These are phyloP conservation scores for Pristionchus fissidentatus DNA, from an alignment of 2,888 invertebrate species.

Conservation along the genomic window DNA sequence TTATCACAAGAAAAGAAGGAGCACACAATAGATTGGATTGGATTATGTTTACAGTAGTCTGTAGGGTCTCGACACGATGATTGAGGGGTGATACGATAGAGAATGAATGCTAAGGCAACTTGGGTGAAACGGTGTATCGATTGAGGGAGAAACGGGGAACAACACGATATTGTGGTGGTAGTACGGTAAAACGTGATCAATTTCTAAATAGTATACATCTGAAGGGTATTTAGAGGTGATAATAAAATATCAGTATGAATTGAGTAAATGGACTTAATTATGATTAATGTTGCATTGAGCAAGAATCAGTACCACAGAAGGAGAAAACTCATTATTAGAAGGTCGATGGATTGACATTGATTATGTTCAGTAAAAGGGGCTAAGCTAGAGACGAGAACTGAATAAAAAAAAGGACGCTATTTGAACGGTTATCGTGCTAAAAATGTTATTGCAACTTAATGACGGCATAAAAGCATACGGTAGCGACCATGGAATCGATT, in stretches of 20 bases:
- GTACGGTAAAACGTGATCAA: slow-evolving; percentile 35
- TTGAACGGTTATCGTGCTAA: not conserved
- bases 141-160: not conserved
- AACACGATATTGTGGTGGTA: slow-evolving; percentile 4
- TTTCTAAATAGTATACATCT: not conserved
- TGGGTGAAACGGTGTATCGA: not conserved
- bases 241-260: slow-evolving; percentile 14
- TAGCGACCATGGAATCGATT: slow-evolving; percentile 22
- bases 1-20: slow-evolving; percentile 28
- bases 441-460: slow-evolving; percentile 19
- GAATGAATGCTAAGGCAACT: slow-evolving; percentile 20
- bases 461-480: not conserved
- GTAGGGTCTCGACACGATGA: slow-evolving; percentile 12
- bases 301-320: slow-evolving; percentile 14
- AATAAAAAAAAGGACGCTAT: not conserved
- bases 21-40: not conserved
- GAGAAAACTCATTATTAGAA: slow-evolving; percentile 24
- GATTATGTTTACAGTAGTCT: slow-evolving; percentile 35
- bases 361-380: slow-evolving; percentile 20
- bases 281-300: not conserved
- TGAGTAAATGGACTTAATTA: not conserved
- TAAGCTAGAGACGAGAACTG: slow-evolving; percentile 35
- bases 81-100: slow-evolving; percentile 9
- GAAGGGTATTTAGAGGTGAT: not conserved
- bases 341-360: not conserved